Evolutionary conservation across 1,140 invertebrate species (phyloP), one percentile per base, ranked within the genome.

Genomic region (Drosophila murphyi): DNA sequence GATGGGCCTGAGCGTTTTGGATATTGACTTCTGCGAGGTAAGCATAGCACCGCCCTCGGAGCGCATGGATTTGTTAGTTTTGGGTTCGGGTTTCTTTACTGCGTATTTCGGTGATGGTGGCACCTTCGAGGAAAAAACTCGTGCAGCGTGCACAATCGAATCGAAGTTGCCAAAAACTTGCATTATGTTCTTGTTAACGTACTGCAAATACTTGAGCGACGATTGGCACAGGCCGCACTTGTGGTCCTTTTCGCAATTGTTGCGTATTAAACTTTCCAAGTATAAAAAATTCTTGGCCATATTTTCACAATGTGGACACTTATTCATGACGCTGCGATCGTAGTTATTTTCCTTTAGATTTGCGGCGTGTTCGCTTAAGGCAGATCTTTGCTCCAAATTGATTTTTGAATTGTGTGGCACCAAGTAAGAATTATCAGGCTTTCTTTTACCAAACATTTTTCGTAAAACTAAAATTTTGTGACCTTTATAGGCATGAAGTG

Each of bases 201-300:
- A 89, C 51, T 92, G 76, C 28, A 92, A 68, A 37, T 90, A 92
- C 54, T 90, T 88, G 0, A 92, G 87, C 6, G 90, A 78, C 5
- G 87, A 90, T 54, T 75, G 61, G 63, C 90, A 92, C 34, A 91
- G 51, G 43, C 20, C 67, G 65, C 90, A 92, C 55, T 91, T 78
- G 0, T 68, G 50, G 3, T 86, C 62, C 39, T 74, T 68, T 31
- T 76, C 75, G 37, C 60, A 61, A 48, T 92, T 91, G 61, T 85
- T 80, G 0, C 90, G 90, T 48, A 92, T 90, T n/a, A 92, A 65
- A 34, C 90, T 92, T 45, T 92, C 90, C 52, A 92, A 61, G n/a
- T 91, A 92, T 0, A 92, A 72, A 31, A 92, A 92, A 63, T 92
- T 91, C 51, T 92, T 92, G 3, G 90, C 90, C 90, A 92, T 89